Percentiles rank a stretch among this genome's conserved stretches.
Evolutionary conservation across 2,113 vertebrate species (phyloP).

Genomic region (Salminus brasiliensis): DNA sequence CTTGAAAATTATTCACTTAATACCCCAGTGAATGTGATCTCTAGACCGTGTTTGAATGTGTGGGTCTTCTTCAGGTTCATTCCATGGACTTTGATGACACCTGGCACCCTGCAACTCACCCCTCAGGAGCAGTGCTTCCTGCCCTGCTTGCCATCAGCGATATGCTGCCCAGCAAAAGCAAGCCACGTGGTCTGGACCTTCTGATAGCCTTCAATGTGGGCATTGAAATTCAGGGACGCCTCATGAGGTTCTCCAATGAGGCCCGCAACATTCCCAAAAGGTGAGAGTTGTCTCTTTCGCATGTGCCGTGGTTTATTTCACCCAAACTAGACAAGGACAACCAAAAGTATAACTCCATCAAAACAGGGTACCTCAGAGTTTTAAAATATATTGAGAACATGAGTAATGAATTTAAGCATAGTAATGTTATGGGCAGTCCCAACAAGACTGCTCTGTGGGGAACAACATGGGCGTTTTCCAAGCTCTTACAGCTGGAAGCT

Average conservation of each 20-base stretch:
- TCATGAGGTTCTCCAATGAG: conserved; percentile 87
- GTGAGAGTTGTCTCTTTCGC: conserved; percentile 60
- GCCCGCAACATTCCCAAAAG: conserved; percentile 86
- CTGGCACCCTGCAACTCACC: conserved; percentile 90
- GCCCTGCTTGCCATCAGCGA: conserved; percentile 84
- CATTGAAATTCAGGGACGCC: conserved; percentile 85
- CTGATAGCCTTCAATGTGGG: conserved; percentile 86
- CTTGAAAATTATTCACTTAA: not conserved
- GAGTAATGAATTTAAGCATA: not conserved
- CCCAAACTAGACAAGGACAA: not conserved
- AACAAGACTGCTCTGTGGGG: conserved; percentile 9
- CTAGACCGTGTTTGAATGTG: too few species aligned
- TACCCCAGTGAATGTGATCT: not conserved
- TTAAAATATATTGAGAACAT: too few species aligned
- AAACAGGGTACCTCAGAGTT: conserved; percentile 14
- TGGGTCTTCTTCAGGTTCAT: conserved; percentile 76
- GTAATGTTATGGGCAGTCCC: not conserved
- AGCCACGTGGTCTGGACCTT: conserved; percentile 82
- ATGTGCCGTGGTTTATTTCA: not conserved
- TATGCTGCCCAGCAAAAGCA: conserved; percentile 76
- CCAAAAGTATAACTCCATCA: not conserved
- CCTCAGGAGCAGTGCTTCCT: conserved; percentile 84
- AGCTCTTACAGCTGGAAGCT: not conserved
- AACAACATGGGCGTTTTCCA: conserved; percentile 19
- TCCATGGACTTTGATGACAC: conserved; percentile 93